Evolutionary conservation across 2,888 invertebrate genomes (phyloP).

Genomic region (Dysmachus trigonus): DNA sequence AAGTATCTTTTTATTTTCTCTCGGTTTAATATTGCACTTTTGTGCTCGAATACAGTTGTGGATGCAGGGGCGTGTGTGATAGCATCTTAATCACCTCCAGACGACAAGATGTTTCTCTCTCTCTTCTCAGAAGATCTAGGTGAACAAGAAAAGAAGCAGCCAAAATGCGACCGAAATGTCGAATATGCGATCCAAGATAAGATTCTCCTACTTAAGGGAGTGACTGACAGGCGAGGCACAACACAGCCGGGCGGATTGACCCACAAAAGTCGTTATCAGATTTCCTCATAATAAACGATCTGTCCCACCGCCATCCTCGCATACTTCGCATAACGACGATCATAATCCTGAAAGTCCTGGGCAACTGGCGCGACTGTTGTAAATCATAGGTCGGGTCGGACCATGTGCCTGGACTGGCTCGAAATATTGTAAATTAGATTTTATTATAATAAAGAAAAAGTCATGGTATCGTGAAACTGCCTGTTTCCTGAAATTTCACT

Average conservation of each 20-base stretch:
- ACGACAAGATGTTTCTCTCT: not conserved
- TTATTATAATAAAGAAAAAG: not conserved
- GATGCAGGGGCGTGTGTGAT: not conserved
- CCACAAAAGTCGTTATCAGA: not conserved
- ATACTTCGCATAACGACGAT: not conserved
- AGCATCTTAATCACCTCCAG: slow-evolving; percentile 7
- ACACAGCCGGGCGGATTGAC: not conserved
- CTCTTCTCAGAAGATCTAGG: not conserved
- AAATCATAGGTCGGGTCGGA: not conserved
- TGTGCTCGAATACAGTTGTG: not conserved
- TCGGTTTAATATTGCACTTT: not conserved
- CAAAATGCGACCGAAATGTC: slow-evolving; percentile 14
- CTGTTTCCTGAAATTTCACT: not conserved
- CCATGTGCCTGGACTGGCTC: not conserved
- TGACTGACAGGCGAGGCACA: not conserved
- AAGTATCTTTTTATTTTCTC: not conserved
- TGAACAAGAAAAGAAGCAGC: not conserved
- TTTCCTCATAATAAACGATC: not conserved
- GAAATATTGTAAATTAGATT: not conserved
- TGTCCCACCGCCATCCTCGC: not conserved
- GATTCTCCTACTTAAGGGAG: not conserved
- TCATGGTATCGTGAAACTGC: not conserved
- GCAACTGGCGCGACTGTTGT: not conserved
- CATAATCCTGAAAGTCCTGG: not conserved
- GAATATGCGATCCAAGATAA: slow-evolving; percentile 22